These are phyloP conservation scores for Nannoperca obscura DNA, from an alignment of 2,797 vertebrate genomes.

Conservation along the genomic window DNA sequence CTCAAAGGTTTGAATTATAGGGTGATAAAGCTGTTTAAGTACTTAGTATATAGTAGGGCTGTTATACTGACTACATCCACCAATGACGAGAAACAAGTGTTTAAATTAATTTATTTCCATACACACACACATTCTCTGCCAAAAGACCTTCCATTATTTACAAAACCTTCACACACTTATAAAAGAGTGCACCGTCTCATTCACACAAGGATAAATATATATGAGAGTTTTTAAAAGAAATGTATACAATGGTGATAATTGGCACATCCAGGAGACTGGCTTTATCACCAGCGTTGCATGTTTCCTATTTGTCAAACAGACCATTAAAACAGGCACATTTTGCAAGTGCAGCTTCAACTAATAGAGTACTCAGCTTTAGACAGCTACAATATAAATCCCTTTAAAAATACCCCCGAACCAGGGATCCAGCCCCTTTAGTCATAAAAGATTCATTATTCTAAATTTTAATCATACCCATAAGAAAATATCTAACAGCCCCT, in stretches of 20 bases:
- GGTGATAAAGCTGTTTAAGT: not conserved
- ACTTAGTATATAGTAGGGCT: no score
- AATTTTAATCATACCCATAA: slow-evolving; percentile 35
- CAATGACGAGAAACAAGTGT: slow-evolving; percentile 30
- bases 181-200: slow-evolving; percentile 68
- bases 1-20: not conserved
- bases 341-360: slow-evolving; percentile 47
- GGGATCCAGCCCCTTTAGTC: slow-evolving; percentile 80
- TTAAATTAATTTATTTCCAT: slow-evolving; percentile 74
- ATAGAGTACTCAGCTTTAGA: slow-evolving; percentile 18
- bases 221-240: slow-evolving; percentile 40
- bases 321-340: slow-evolving; percentile 72
- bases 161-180: slow-evolving; percentile 65
- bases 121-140: slow-evolving; percentile 36
- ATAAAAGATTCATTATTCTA: slow-evolving; percentile 25
- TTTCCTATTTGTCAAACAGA: slow-evolving; percentile 60
- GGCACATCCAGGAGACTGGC: slow-evolving; percentile 75
- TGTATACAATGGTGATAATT: slow-evolving; percentile 60
- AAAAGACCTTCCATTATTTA: slow-evolving; percentile 58
- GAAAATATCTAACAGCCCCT: slow-evolving; percentile 37
- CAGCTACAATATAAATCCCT: slow-evolving; percentile 51
- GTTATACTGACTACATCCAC: not conserved
- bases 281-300: slow-evolving; percentile 57
- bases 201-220: slow-evolving; percentile 60
- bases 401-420: slow-evolving; percentile 41